Conservation (phyloP, 64 coral and sea anemone species). For the Montipora sp. region DNA sequence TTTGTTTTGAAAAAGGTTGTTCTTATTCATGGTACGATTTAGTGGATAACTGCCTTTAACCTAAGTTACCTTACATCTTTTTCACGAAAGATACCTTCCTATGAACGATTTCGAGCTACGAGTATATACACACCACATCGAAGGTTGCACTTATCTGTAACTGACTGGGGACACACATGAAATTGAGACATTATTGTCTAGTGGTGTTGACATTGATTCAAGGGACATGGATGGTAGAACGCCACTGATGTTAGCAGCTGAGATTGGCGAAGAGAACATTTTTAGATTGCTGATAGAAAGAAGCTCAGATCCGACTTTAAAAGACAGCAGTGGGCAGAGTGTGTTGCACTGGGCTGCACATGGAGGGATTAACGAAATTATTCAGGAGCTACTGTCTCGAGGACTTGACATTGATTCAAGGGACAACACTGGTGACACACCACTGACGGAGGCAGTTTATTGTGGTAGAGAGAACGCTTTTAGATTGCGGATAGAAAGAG, state of each 20-base stretch:
- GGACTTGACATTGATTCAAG: neutral
- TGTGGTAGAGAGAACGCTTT: fast-evolving
- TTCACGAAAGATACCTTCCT: too few relatives aligned
- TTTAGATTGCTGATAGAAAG: neutral
- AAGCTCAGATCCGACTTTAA: neutral
- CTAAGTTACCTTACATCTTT: too few relatives aligned
- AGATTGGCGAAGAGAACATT: fast-evolving
- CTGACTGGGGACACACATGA: too few relatives aligned
- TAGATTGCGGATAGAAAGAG: neutral
- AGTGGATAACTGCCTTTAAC: too few relatives aligned
- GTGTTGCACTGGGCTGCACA: neutral
- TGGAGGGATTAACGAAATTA: neutral
- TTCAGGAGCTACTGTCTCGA: constrained; percentile 2
- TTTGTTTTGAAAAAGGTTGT: too few relatives aligned
- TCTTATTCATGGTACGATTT: too few relatives aligned
- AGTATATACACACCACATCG: too few relatives aligned
- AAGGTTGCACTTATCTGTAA: too few relatives aligned
- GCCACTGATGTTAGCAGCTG: neutral
- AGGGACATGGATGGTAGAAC: too few relatives aligned
- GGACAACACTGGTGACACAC: neutral
- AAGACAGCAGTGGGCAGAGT: neutral
- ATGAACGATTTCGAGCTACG: too few relatives aligned
- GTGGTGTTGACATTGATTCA: too few relatives aligned
- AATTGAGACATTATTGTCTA: too few relatives aligned
- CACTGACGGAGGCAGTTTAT: neutral